These are phyloP conservation scores for Sebastes trivittatus DNA, from an alignment of 2,797 vertebrate genomes.

Conservation along the genomic window DNA sequence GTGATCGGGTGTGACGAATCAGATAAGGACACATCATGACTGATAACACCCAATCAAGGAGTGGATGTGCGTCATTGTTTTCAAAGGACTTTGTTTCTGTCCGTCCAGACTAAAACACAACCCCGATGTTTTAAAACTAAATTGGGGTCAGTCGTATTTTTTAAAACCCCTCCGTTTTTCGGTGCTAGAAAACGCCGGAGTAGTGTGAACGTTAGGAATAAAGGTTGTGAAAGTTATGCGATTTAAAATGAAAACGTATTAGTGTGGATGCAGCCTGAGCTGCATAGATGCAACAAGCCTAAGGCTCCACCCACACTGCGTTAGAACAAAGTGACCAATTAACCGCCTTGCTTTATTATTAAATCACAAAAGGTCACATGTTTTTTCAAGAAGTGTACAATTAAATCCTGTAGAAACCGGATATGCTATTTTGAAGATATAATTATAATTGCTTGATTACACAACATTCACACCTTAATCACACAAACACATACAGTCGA, in stretches of 20 bases:
- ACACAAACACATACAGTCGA: slow-evolving; percentile 31
- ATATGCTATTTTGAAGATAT: slow-evolving; percentile 7
- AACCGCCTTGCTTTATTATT: not conserved
- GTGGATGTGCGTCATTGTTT: too few relatives aligned
- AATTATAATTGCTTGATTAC: slow-evolving; percentile 36
- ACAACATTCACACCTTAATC: slow-evolving; percentile 45
- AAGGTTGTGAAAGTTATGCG: too few relatives aligned
- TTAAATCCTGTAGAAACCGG: not conserved
- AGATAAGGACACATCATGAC: too few relatives aligned
- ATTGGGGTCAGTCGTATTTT: too few relatives aligned
- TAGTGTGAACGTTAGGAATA: too few relatives aligned
- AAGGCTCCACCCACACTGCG: not conserved
- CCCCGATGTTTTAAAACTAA: too few relatives aligned
- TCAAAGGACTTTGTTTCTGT: too few relatives aligned
- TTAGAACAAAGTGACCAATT: not conserved
- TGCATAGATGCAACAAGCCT: not conserved
- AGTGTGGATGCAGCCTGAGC: not conserved
- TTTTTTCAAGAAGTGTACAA: not conserved
- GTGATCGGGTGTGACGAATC: not conserved
- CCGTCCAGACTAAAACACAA: too few relatives aligned
- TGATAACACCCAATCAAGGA: too few relatives aligned
- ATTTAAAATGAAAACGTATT: too few relatives aligned
- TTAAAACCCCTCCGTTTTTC: too few relatives aligned
- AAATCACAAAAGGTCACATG: not conserved
- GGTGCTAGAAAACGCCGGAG: too few relatives aligned